phyloP scores from a whole-genome alignment of 1,140 invertebrate species.

The Chelonus insularis region DNA sequence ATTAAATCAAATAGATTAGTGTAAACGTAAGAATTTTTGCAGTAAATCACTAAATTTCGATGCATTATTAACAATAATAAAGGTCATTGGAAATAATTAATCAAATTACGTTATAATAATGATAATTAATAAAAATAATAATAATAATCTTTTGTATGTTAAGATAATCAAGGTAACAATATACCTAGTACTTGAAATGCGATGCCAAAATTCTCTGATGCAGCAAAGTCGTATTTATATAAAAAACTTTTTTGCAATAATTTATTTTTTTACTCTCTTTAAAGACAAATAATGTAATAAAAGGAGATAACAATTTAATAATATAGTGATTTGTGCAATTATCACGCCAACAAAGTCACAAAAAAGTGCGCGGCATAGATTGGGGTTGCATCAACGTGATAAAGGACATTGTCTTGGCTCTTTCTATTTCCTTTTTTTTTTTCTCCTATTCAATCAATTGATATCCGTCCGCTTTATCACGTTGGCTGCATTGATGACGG shows the following conservation, averaged over 20 bases:
- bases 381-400: slow-evolving; percentile 30
- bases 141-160: too few relatives aligned
- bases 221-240: slow-evolving; percentile 29
- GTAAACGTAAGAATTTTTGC: too few relatives aligned
- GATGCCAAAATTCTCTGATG: slow-evolving; percentile 31
- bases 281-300: slow-evolving; percentile 5
- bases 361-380: slow-evolving; percentile 19
- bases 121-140: too few relatives aligned
- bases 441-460: too few relatives aligned
- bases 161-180: not conserved
- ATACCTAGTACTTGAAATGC: slow-evolving; percentile 25
- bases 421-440: too few relatives aligned
- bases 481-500: slow-evolving; percentile 26
- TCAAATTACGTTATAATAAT: too few relatives aligned
- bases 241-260: slow-evolving; percentile 11
- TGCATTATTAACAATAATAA: too few relatives aligned
- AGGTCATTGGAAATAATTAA: too few relatives aligned
- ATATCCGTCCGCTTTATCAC: too few relatives aligned
- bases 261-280: not conserved
- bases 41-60: too few relatives aligned
- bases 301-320: slow-evolving; percentile 38
- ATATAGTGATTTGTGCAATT: slow-evolving; percentile 38
- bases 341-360: slow-evolving; percentile 42
- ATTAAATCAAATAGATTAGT: too few relatives aligned
- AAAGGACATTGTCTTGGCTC: too few relatives aligned